phyloP scores from a whole-genome alignment of 1,140 invertebrate species.

The Trichonephila clavata region DNA sequence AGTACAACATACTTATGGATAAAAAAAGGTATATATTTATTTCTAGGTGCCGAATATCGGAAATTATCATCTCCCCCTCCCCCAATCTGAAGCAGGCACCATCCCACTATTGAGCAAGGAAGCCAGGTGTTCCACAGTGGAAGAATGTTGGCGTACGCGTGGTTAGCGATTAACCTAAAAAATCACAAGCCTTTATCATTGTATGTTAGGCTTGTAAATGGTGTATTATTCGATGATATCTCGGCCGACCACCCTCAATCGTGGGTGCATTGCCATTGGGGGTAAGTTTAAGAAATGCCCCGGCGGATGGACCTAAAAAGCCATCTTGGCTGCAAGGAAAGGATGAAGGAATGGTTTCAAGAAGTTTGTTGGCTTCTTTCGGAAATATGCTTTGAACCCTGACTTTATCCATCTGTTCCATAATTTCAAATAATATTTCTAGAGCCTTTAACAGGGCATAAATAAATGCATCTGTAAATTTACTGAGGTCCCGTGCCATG shows the following conservation, averaged over 20 bases:
- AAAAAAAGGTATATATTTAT: not conserved
- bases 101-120: not conserved
- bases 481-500: no score
- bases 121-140: not conserved
- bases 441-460: no score
- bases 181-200: constrained; percentile 13
- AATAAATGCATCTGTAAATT: no score
- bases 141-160: constrained; percentile 32
- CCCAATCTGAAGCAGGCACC: not conserved
- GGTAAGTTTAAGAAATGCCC: not conserved
- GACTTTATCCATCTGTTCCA: no score
- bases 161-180: constrained; percentile 56
- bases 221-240: constrained; percentile 16
- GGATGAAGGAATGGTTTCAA: not conserved
- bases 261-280: constrained; percentile 41
- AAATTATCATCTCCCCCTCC: constrained; percentile 47
- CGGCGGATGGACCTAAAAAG: constrained; percentile 32
- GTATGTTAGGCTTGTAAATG: not conserved
- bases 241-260: not conserved
- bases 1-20: not conserved
- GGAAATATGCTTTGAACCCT: not conserved
- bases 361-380: not conserved
- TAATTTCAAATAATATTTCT: no score
- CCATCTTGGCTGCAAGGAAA: not conserved
- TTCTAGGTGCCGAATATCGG: constrained; percentile 45